These are phyloP conservation scores for Nothoprocta perdicaria DNA, from an alignment of 2,113 vertebrate species.

Conservation along the genomic window DNA sequence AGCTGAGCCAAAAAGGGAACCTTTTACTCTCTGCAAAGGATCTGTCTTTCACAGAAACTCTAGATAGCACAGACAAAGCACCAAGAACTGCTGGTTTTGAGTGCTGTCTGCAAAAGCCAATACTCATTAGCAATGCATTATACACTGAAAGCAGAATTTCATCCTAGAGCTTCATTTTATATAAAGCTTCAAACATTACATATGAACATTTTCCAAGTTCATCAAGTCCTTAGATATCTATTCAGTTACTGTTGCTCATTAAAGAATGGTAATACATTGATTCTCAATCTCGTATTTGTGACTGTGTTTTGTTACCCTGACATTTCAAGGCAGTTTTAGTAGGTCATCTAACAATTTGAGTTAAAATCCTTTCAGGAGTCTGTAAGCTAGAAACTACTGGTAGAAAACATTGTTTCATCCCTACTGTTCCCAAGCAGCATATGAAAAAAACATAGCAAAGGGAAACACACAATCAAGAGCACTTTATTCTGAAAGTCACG, in stretches of 20 bases:
- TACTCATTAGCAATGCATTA: background rate
- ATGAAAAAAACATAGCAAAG: background rate
- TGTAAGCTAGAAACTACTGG: background rate
- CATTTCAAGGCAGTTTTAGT: background rate
- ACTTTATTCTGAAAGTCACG: background rate
- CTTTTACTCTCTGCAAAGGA: background rate
- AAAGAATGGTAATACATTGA: background rate
- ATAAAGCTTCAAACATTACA: background rate
- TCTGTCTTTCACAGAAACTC: accelerated
- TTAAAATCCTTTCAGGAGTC: background rate
- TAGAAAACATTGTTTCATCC: background rate
- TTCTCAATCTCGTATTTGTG: background rate
- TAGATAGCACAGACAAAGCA: background rate
- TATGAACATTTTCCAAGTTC: background rate
- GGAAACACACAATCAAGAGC: background rate
- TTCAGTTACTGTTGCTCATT: background rate
- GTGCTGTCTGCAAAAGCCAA: background rate
- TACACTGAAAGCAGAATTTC: background rate
- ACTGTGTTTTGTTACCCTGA: background rate
- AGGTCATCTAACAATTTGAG: background rate
- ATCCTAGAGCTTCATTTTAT: background rate
- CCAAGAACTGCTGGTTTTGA: too few species aligned
- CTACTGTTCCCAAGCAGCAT: background rate
- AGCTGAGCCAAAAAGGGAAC: background rate
- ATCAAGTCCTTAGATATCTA: background rate